Evolutionary conservation across 2,888 invertebrate species (phyloP).

Genomic region (Melangyna quadrimaculata): DNA sequence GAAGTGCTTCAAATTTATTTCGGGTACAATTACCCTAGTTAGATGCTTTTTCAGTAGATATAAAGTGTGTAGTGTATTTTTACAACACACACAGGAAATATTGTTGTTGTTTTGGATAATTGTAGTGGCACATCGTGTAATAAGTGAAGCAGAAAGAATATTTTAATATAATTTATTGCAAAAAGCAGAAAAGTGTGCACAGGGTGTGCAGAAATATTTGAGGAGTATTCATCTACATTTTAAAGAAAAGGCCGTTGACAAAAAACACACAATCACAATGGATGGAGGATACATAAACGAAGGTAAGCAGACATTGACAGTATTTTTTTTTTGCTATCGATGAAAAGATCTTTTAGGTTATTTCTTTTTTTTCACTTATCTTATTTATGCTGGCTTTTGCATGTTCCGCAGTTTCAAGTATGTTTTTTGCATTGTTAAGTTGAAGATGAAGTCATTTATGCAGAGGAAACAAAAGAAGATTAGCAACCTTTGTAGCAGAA

Average conservation of each 20-base stretch:
- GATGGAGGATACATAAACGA: constrained; percentile 81
- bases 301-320: constrained; percentile 76
- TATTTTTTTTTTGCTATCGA: constrained; percentile 31
- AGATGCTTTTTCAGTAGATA: constrained; percentile 7
- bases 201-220: neutral
- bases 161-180: constrained; percentile 16
- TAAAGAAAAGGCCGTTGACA: constrained; percentile 2
- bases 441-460: constrained; percentile 4
- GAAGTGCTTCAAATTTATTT: constrained; percentile 36
- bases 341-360: constrained; percentile 37
- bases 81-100: neutral
- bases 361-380: constrained; percentile 13
- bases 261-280: constrained; percentile 75
- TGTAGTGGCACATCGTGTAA: constrained; percentile 23
- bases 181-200: constrained; percentile 21
- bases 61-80: neutral
- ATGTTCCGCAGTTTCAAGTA: constrained; percentile 24
- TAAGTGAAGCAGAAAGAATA: constrained; percentile 55
- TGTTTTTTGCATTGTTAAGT: constrained; percentile 13
- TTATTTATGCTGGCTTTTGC: constrained; percentile 11
- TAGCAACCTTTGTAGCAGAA: neutral
- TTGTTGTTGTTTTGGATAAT: neutral
- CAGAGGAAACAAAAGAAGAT: neutral
- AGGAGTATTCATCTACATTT: neutral
- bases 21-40: constrained; percentile 50